A percentile compares a stretch with the other conserved stretches of the same genome.
These are phyloP conservation scores for Pungitius pungitius DNA, from an alignment of 2,113 vertebrate genomes.

Conservation along the genomic window DNA sequence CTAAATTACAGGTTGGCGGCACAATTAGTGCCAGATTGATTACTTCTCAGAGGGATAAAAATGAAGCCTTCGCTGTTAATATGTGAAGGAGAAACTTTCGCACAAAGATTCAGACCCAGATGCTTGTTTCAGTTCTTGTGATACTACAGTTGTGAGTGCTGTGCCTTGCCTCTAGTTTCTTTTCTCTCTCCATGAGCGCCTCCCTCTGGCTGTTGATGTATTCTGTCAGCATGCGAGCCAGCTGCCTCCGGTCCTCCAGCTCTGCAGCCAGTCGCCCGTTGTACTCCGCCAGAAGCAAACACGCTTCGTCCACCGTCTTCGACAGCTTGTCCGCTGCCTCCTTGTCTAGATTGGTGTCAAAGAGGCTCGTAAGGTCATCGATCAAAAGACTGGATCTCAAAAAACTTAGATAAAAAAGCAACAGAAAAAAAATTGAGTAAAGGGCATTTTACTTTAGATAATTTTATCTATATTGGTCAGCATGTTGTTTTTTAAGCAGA, in stretches of 20 bases:
- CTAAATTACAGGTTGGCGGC: not conserved
- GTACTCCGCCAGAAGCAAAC: conserved; percentile 95
- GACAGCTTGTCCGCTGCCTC: conserved; percentile 96
- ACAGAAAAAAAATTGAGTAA: too few species aligned
- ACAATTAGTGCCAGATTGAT: not conserved
- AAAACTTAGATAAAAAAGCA: too few species aligned
- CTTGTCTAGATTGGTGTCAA: conserved; percentile 83
- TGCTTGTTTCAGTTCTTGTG: not conserved
- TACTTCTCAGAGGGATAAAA: not conserved
- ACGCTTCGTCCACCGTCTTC: conserved; percentile 97
- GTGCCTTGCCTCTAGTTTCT: conserved; percentile 90
- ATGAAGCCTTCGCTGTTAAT: not conserved
- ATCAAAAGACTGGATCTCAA: too few species aligned
- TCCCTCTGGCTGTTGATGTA: conserved; percentile 97
- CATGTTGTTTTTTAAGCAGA: not conserved
- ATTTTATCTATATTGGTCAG: not conserved
- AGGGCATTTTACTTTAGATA: not conserved
- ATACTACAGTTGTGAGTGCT: not conserved
- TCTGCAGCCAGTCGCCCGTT: conserved; percentile 96
- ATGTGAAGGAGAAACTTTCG: not conserved
- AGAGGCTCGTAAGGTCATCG: not conserved
- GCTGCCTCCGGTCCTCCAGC: conserved; percentile 95
- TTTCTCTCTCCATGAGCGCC: conserved; percentile 92
- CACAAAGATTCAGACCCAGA: not conserved
- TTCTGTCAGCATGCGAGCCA: conserved; percentile 95